These are phyloP conservation scores for Oreochromis mossambicus DNA, from an alignment of 2,797 vertebrate genomes.

Conservation along the genomic window DNA sequence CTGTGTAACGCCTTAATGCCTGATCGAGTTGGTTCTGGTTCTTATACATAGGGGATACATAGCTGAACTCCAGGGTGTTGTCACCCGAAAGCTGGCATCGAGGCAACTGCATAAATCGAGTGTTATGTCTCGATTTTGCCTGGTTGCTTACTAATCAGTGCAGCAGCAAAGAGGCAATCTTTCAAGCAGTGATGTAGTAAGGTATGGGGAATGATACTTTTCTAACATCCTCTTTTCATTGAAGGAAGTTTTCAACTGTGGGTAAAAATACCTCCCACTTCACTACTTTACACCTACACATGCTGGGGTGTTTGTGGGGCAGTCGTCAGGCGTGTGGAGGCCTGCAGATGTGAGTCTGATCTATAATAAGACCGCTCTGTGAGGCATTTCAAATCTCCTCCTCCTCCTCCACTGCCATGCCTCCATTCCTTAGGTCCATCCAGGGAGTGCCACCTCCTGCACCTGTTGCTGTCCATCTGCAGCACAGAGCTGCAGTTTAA, in stretches of 20 bases:
- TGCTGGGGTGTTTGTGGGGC: background rate
- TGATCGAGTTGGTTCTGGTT: background rate
- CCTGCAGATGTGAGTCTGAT: conserved; percentile 55
- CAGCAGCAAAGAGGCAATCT: background rate
- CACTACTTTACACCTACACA: background rate
- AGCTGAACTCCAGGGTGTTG: background rate
- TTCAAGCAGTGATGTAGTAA: background rate
- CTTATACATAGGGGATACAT: background rate
- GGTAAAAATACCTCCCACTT: background rate
- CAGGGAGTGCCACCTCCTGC: conserved; percentile 51
- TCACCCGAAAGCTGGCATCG: background rate
- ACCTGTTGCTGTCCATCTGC: conserved; percentile 63
- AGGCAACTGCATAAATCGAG: background rate
- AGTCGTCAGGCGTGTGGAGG: conserved; percentile 20
- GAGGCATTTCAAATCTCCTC: conserved; percentile 52
- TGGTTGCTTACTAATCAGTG: background rate
- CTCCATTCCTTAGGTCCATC: conserved; percentile 37
- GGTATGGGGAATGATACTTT: background rate
- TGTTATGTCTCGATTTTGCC: background rate
- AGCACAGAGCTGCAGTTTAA: conserved; percentile 15
- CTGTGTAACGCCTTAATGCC: fast-evolving
- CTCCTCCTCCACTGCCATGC: background rate
- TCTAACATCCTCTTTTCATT: background rate
- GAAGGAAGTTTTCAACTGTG: background rate
- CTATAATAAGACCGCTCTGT: conserved; percentile 55